Conservation (phyloP, 1,140 invertebrate species). For the Formica exsecta region DNA sequence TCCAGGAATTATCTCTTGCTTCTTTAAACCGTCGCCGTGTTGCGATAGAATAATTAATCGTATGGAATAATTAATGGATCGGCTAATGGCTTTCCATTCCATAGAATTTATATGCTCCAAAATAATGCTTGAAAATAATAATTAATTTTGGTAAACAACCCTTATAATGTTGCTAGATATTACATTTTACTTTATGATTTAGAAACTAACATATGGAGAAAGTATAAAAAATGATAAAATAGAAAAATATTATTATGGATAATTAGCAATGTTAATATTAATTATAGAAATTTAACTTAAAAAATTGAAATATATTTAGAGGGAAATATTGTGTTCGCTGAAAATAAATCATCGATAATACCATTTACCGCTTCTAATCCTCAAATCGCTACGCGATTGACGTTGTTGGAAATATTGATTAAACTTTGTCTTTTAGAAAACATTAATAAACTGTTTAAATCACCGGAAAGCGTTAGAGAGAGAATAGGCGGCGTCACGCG, state of each 20-base stretch:
- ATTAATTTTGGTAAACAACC: conserved; percentile 15
- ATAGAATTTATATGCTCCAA: conserved; percentile 15
- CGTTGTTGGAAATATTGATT: neutral
- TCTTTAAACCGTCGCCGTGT: conserved; percentile 61
- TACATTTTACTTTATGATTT: neutral
- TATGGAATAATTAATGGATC: conserved; percentile 60
- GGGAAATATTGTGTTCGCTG: too few relatives aligned
- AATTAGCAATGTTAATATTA: too few relatives aligned
- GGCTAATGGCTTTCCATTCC: conserved; percentile 41
- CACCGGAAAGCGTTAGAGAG: neutral
- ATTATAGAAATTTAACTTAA: too few relatives aligned
- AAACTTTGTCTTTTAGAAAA: neutral
- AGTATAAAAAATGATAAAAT: neutral
- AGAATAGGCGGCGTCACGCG: conserved; percentile 21
- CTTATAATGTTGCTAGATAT: neutral
- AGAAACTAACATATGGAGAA: too few relatives aligned
- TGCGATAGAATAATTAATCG: conserved; percentile 64
- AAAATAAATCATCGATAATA: too few relatives aligned
- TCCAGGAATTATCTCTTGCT: conserved; percentile 61
- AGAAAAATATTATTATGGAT: too few relatives aligned
- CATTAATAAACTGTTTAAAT: conserved; percentile 16
- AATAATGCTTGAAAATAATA: conserved; percentile 42
- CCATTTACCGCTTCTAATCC: too few relatives aligned
- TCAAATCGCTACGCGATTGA: too few relatives aligned
- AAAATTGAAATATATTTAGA: too few relatives aligned